A percentile compares a stretch with the other conserved stretches of the same genome.
phyloP scores from a whole-genome alignment of 64 coral and sea anemone genomes.

The Pocillopora verrucosa region DNA sequence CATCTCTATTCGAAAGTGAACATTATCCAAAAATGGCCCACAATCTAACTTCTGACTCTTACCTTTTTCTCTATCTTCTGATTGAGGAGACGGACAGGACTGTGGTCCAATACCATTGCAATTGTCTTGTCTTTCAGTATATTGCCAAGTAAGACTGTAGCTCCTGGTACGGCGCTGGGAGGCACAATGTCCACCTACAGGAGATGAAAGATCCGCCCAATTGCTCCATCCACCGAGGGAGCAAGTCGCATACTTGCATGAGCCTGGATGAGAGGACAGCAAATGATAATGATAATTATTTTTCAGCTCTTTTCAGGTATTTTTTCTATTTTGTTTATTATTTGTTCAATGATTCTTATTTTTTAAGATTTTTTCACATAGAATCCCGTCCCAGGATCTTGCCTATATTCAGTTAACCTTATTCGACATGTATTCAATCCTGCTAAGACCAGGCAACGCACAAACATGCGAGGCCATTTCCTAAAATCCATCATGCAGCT shows the following conservation, averaged over 20 bases:
- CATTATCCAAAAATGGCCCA: not conserved
- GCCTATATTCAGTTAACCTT: too few relatives aligned
- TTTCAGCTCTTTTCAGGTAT: too few relatives aligned
- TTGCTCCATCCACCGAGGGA: conserved; percentile 63
- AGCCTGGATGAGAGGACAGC: conserved; percentile 47
- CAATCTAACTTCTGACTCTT: not conserved
- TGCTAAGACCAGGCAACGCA: too few relatives aligned
- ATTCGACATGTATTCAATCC: too few relatives aligned
- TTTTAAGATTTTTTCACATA: too few relatives aligned
- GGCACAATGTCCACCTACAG: conserved; percentile 72
- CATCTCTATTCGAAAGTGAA: too few relatives aligned
- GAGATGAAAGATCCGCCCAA: conserved; percentile 56
- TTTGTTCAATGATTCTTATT: too few relatives aligned
- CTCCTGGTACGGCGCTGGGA: conserved; percentile 58
- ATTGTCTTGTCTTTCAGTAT: conserved; percentile 47
- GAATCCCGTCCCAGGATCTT: too few relatives aligned
- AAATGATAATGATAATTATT: not conserved
- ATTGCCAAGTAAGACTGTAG: conserved; percentile 56
- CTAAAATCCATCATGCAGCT: too few relatives aligned
- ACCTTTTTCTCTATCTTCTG: conserved; percentile 83
- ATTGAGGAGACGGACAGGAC: conserved; percentile 52
- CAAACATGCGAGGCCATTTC: too few relatives aligned
- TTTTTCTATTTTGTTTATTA: too few relatives aligned
- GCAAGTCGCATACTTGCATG: conserved; percentile 81
- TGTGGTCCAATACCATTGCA: conserved; percentile 78